Conservation (phyloP, 92 coral and sea anemone genomes). For the Zoanthus sansibaricus region DNA sequence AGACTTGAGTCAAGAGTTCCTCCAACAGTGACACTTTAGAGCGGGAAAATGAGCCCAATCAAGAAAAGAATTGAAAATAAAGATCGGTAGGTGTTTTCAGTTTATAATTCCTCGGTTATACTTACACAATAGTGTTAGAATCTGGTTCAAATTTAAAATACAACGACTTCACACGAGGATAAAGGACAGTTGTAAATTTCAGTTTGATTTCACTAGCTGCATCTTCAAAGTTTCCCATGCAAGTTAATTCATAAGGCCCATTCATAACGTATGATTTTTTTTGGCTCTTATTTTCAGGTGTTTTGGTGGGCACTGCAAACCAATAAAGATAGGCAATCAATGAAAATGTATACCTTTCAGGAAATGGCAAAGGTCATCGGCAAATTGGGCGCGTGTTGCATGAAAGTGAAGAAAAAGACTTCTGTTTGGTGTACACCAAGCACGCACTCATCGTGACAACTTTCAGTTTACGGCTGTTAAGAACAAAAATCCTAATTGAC, state of each 20-base stretch:
- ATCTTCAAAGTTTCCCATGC: conserved; percentile 34
- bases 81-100: conserved; percentile 21
- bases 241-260: conserved; percentile 31
- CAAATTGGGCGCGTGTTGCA: conserved; percentile 21
- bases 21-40: neutral
- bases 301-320: conserved; percentile 32
- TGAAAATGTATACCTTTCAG: conserved; percentile 26
- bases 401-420: neutral
- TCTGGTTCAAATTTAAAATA: conserved; percentile 25
- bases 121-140: conserved; percentile 8
- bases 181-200: conserved; percentile 35
- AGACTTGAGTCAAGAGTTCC: neutral
- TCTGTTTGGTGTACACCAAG: conserved; percentile 11
- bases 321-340: conserved; percentile 30
- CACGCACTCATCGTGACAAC: conserved; percentile 16
- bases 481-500: conserved; percentile 30
- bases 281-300: conserved; percentile 32
- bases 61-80: conserved; percentile 16
- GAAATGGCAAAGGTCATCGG: conserved; percentile 28
- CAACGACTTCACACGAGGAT: conserved; percentile 36
- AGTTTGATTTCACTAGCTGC: conserved; percentile 32
- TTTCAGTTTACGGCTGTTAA: conserved; percentile 20
- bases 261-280: conserved; percentile 3
- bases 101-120: conserved; percentile 19
- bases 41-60: neutral